These are phyloP conservation scores for Lepidurus apus DNA, from an alignment of 1,140 invertebrate species.

Conservation along the genomic window DNA sequence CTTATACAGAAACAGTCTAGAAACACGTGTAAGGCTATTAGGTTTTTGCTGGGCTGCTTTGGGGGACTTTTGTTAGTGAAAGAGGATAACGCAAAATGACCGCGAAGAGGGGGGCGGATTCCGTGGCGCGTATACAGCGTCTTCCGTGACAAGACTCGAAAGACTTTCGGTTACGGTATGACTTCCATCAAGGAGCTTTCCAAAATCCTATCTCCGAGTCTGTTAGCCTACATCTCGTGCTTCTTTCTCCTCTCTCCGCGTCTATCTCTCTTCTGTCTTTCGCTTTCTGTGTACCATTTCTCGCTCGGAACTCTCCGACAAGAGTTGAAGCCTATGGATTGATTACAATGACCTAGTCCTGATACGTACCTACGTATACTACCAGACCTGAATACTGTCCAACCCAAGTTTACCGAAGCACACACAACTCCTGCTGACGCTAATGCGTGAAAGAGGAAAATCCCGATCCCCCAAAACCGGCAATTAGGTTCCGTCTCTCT, in stretches of 20 bases:
- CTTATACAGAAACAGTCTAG: no score
- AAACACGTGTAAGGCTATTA: no score
- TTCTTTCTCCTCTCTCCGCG: no score
- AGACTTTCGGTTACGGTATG: not conserved
- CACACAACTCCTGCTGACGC: slow-evolving; percentile 7
- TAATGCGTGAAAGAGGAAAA: not conserved
- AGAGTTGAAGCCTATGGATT: not conserved
- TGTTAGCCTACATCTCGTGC: no score
- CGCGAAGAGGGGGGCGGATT: not conserved
- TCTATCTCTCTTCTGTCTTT: not conserved
- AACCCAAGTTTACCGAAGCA: slow-evolving; percentile 9
- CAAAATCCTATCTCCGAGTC: not conserved
- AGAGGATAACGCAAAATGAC: no score
- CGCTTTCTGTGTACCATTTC: not conserved
- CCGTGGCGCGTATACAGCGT: not conserved
- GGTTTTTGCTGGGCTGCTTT: no score
- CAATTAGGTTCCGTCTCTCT: not conserved
- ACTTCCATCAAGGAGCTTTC: not conserved
- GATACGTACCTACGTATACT: not conserved
- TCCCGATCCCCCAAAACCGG: not conserved
- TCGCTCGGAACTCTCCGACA: not conserved
- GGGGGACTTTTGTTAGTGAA: no score
- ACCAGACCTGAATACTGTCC: slow-evolving; percentile 6
- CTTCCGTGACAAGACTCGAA: not conserved
- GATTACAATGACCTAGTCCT: not conserved